phyloP scores from a whole-genome alignment of 2,113 vertebrate genomes.

The Siphamia tubifer region DNA sequence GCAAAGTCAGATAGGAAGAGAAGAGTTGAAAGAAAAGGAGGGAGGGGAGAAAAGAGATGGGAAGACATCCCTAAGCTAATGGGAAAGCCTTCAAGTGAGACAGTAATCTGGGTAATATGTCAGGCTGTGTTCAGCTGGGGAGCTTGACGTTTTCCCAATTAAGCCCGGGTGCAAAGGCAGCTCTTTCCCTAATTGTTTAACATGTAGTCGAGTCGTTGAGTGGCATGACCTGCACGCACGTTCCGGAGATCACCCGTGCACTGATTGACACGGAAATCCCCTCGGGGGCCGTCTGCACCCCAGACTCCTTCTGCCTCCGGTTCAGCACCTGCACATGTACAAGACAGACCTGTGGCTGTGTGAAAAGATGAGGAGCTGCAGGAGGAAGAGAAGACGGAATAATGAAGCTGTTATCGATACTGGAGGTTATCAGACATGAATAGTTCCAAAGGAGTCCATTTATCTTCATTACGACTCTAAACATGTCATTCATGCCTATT shows the following conservation, averaged over 20 bases:
- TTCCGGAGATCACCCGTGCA: constrained; percentile 32
- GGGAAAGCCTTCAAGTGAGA: constrained; percentile 61
- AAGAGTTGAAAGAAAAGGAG: constrained; percentile 11
- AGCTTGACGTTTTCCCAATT: constrained; percentile 67
- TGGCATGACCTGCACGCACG: constrained; percentile 4
- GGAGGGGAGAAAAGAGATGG: constrained; percentile 9
- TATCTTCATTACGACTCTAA: constrained; percentile 54
- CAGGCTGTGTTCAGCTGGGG: constrained; percentile 39
- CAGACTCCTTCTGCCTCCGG: constrained; percentile 25
- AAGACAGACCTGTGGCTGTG: not conserved
- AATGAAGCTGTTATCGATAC: constrained; percentile 60
- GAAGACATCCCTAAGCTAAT: constrained; percentile 50
- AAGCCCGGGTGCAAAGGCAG: constrained; percentile 45
- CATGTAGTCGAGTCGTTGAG: constrained; percentile 28
- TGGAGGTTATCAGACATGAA: constrained; percentile 44
- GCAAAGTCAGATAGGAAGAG: constrained; percentile 6
- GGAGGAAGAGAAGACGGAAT: not conserved
- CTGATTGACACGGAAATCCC: constrained; percentile 35
- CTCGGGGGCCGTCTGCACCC: not conserved
- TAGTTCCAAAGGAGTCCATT: constrained; percentile 37
- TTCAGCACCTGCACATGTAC: constrained; percentile 2
- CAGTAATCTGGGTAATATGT: constrained; percentile 66
- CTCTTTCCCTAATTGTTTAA: constrained; percentile 62
- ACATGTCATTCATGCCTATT: constrained; percentile 27
- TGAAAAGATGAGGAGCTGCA: constrained; percentile 1